Evolutionary conservation across 1,140 invertebrate species (phyloP).

Genomic region (Bombus sibiricus): DNA sequence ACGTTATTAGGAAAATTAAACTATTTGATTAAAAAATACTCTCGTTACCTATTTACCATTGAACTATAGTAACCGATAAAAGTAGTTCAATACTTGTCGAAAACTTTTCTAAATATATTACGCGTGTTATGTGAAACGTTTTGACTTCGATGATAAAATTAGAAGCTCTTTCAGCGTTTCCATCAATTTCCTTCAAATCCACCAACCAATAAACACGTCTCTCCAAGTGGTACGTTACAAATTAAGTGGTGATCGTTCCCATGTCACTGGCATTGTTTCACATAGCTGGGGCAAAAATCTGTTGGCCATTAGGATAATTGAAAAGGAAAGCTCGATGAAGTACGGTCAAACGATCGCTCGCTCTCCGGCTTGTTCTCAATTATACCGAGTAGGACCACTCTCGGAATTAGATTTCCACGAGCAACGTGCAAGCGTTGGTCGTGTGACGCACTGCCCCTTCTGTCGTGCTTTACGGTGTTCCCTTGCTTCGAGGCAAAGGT

Average conservation of each 20-base stretch:
- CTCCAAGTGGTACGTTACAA: not conserved
- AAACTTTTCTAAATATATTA: too few species aligned
- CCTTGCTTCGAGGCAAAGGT: conserved; percentile 1
- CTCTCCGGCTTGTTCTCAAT: conserved; percentile 47
- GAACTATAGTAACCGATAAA: not conserved
- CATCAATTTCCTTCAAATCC: not conserved
- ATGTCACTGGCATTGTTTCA: conserved; percentile 1
- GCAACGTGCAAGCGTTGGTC: conserved; percentile 39
- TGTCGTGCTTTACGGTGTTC: not conserved
- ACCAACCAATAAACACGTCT: not conserved
- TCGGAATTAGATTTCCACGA: conserved; percentile 47
- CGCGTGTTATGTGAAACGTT: not conserved
- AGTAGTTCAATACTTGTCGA: too few species aligned
- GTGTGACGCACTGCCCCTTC: conserved; percentile 1
- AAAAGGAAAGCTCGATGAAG: conserved; percentile 44
- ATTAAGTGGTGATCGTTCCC: not conserved
- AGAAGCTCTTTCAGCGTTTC: not conserved
- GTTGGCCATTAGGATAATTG: conserved; percentile 42
- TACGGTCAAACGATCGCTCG: conserved; percentile 44
- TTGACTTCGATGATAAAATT: too few species aligned
- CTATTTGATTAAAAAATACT: not conserved
- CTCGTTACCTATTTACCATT: not conserved
- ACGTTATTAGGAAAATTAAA: not conserved
- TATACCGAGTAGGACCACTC: conserved; percentile 21
- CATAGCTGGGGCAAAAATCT: conserved; percentile 9